Conservation (phyloP, 2,888 invertebrate species). For the Rhamnusium bicolor region DNA sequence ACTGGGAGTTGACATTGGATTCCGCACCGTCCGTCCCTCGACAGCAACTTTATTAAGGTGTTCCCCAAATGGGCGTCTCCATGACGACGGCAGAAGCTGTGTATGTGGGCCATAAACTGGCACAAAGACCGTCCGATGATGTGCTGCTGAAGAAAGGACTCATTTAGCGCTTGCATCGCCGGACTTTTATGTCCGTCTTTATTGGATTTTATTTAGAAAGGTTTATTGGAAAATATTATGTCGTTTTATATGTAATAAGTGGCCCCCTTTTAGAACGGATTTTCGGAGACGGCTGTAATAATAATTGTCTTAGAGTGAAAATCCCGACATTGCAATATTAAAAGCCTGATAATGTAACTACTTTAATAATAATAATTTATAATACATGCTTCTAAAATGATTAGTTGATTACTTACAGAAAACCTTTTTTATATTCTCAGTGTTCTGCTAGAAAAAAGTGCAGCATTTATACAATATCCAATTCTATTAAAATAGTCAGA, state of each 20-base stretch:
- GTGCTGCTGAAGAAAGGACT: constrained; percentile 23
- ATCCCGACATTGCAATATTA: too few relatives aligned
- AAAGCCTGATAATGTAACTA: too few relatives aligned
- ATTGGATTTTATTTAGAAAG: constrained; percentile 29
- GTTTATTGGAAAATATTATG: constrained; percentile 37
- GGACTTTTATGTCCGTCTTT: constrained; percentile 30
- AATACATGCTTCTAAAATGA: too few relatives aligned
- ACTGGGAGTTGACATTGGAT: constrained; percentile 61
- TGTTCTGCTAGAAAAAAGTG: too few relatives aligned
- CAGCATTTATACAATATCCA: too few relatives aligned
- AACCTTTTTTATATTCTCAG: too few relatives aligned
- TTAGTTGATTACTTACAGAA: too few relatives aligned
- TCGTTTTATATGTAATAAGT: constrained; percentile 28
- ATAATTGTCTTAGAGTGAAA: not conserved
- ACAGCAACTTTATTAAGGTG: constrained; percentile 63
- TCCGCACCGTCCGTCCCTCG: constrained; percentile 47
- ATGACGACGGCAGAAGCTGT: constrained; percentile 58
- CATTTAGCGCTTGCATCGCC: constrained; percentile 21
- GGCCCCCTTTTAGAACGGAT: not conserved
- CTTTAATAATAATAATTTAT: too few relatives aligned
- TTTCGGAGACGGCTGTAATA: not conserved
- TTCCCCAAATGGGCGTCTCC: constrained; percentile 54
- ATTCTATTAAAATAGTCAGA: too few relatives aligned
- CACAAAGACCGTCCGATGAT: constrained; percentile 43
- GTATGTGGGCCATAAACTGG: constrained; percentile 47